Evolutionary conservation across 2,113 vertebrate genomes (phyloP).

Genomic region (Phoxinus phoxinus): DNA sequence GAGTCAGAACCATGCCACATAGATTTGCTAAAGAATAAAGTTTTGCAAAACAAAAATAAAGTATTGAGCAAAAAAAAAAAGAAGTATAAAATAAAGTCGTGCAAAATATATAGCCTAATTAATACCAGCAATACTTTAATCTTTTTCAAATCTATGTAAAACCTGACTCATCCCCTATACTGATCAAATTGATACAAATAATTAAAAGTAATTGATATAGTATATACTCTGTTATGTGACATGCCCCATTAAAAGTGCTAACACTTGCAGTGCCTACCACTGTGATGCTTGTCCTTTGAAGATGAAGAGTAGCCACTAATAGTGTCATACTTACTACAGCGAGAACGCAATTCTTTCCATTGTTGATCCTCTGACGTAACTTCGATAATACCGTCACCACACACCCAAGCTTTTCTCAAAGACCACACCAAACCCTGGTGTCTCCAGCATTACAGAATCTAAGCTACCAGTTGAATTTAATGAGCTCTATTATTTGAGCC

Average conservation of each 20-base stretch:
- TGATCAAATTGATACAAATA: neutral
- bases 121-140: too few species aligned
- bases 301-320: slow-evolving; percentile 48
- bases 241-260: neutral
- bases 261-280: slow-evolving; percentile 67
- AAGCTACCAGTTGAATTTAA: slow-evolving; percentile 61
- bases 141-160: too few species aligned
- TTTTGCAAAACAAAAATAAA: too few species aligned
- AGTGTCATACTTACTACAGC: slow-evolving; percentile 26
- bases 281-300: slow-evolving; percentile 53
- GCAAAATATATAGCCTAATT: too few species aligned
- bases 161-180: too few species aligned
- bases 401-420: slow-evolving; percentile 64
- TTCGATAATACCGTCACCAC: slow-evolving; percentile 62
- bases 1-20: too few species aligned
- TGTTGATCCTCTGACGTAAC: slow-evolving; percentile 63
- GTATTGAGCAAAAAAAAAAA: too few species aligned
- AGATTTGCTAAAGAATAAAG: too few species aligned
- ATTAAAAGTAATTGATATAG: neutral
- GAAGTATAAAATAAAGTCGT: too few species aligned
- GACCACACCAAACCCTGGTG: slow-evolving; percentile 65
- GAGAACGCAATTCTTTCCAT: slow-evolving; percentile 68
- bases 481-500: slow-evolving; percentile 63
- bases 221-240: neutral
- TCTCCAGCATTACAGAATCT: slow-evolving; percentile 47